Evolutionary conservation across 1,140 invertebrate species (phyloP), one percentile per base, ranked within the genome.

Genomic region (Delia radicum): DNA sequence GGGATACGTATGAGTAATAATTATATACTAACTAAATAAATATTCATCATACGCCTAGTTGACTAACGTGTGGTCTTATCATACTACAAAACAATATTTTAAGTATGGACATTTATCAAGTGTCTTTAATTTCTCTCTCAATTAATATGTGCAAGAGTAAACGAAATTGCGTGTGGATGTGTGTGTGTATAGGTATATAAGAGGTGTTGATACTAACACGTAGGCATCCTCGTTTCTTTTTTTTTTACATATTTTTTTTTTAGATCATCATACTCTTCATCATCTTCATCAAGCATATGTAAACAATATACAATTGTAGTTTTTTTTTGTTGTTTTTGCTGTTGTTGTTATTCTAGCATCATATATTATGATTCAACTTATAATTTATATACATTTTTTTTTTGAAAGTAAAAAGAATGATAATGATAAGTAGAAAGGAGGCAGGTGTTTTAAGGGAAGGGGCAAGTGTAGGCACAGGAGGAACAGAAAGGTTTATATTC

Each of bases 311-410:
- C 48, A 21, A 55, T 55, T 55, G 48, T 55, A 55, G 48, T 55
- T 55, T 55, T 8, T 55, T 48, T 48, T 21, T 55, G 21, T 21
- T 55, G 21, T 55, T 55, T 8, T 55, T 55, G 24, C 8, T 55
- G 24, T 55, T 55, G 24, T 55, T 55, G 18, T 55, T 55, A 18
- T 55, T 55, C 3, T 55, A 55, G 48, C 48, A 55, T 55, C 48
- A 55, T 55, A 55, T 55, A 55, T 55, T 55, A 55, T 55, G 48
- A 55, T 55, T 55, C 48, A 55, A 55, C 48, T 55, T 55, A 55
- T 55, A 55, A 55, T 55, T 55, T 8, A 21, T 55, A 55, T 55
- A 55, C 8, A 55, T 21, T 21, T 5, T 21, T 21, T 55, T 24
- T 21, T 21, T 24, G 18, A 5, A 37, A 37, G 33, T 13, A 37